Conservation (phyloP, 2,113 vertebrate species). For the Chaetops frenatus region DNA sequence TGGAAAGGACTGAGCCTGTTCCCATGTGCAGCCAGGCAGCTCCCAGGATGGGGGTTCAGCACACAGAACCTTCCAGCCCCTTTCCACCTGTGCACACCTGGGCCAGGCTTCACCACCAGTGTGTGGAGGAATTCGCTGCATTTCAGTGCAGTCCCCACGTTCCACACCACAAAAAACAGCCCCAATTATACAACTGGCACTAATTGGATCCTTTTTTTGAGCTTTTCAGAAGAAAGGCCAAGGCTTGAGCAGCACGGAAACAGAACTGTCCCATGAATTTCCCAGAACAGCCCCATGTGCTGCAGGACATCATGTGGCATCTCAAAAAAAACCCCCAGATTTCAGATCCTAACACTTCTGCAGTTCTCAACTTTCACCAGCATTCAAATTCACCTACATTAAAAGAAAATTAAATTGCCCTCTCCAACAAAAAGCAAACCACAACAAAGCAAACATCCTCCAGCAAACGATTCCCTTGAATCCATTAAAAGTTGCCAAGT, state of each 20-base stretch:
- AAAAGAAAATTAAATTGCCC: slow-evolving; percentile 52
- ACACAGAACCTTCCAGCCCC: background rate
- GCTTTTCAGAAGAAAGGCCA: background rate
- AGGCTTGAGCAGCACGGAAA: background rate
- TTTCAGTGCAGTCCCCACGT: background rate
- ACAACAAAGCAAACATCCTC: slow-evolving; percentile 57
- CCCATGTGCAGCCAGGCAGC: background rate
- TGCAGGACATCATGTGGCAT: background rate
- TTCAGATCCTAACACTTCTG: background rate
- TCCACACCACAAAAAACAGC: background rate
- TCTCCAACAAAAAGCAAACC: slow-evolving; percentile 40
- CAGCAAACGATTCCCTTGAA: slow-evolving; percentile 24
- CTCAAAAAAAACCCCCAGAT: background rate
- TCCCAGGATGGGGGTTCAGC: background rate
- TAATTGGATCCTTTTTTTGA: background rate
- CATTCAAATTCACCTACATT: slow-evolving; percentile 54
- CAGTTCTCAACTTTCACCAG: slow-evolving; percentile 52
- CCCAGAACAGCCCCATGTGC: background rate
- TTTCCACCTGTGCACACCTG: background rate
- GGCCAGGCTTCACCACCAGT: background rate
- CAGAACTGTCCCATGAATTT: background rate
- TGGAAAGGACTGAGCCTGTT: rapidly evolving
- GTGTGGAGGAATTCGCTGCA: background rate
- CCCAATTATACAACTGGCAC: background rate
- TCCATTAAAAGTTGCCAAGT: slow-evolving; percentile 46